Evolutionary conservation across 2,888 invertebrate species (phyloP).

Genomic region (Perizoma affinitatum): DNA sequence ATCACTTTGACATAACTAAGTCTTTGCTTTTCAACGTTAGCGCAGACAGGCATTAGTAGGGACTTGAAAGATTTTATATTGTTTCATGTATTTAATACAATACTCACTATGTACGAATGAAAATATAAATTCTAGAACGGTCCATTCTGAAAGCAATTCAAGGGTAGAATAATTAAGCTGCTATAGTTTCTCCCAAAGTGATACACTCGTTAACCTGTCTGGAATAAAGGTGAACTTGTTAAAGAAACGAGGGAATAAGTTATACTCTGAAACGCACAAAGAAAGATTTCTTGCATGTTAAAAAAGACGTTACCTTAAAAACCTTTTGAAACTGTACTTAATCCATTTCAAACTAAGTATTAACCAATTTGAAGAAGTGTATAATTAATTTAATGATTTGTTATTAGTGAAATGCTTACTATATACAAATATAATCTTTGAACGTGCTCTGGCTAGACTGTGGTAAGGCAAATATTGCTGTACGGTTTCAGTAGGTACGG

Average conservation of each 20-base stretch:
- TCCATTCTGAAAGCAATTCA: constrained; percentile 14
- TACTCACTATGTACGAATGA: too few species aligned
- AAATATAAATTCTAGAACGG: background rate
- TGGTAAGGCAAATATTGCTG: too few species aligned
- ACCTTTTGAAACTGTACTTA: constrained; percentile 13
- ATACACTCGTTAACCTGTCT: constrained; percentile 42
- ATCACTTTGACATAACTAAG: too few species aligned
- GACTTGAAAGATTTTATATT: too few species aligned
- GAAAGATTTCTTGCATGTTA: constrained; percentile 24
- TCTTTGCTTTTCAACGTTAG: too few species aligned
- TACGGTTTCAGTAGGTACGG: too few species aligned
- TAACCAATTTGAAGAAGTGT: constrained; percentile 2
- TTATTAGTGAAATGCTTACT: too few species aligned
- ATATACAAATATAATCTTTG: too few species aligned
- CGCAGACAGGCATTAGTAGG: too few species aligned
- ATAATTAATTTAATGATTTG: background rate
- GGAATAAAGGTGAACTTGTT: constrained; percentile 34
- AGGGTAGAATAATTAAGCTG: constrained; percentile 11
- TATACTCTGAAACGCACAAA: constrained; percentile 21
- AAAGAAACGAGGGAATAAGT: constrained; percentile 14
- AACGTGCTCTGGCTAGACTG: too few species aligned
- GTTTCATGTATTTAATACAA: too few species aligned
- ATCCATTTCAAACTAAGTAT: constrained; percentile 11
- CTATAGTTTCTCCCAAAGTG: constrained; percentile 29
- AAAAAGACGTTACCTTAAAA: constrained; percentile 10